Conservation (phyloP, 2,888 invertebrate species). For the Homarus gammarus region DNA sequence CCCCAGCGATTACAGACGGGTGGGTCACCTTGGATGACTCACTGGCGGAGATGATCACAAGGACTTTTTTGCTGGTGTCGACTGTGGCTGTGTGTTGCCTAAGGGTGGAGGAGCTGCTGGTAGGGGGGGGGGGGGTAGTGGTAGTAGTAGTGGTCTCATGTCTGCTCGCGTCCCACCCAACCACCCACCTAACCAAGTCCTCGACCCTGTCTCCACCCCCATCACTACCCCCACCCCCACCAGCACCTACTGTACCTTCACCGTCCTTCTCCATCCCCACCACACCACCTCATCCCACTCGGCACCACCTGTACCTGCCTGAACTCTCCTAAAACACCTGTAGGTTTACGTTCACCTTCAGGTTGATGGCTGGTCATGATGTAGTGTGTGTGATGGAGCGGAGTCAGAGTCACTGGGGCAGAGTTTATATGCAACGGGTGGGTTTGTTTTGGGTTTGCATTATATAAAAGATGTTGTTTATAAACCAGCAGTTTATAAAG, state of each 20-base stretch:
- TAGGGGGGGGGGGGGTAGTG: neutral
- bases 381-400: too few species aligned
- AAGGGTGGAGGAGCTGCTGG: neutral
- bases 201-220: neutral
- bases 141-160: neutral
- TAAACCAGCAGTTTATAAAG: too few species aligned
- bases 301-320: too few species aligned
- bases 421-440: too few species aligned
- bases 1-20: neutral
- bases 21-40: constrained; percentile 4
- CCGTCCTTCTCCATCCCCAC: neutral
- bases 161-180: too few species aligned
- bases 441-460: too few species aligned
- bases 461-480: too few species aligned
- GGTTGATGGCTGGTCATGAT: too few species aligned
- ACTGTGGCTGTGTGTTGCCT: neutral
- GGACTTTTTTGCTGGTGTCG: neutral
- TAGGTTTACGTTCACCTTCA: too few species aligned
- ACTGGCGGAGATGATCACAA: neutral
- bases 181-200: too few species aligned
- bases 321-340: too few species aligned
- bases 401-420: too few species aligned
- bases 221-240: neutral
- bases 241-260: neutral
- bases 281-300: neutral